phyloP scores from a whole-genome alignment of 2,888 invertebrate genomes.

The Aspidiotus destructor region DNA sequence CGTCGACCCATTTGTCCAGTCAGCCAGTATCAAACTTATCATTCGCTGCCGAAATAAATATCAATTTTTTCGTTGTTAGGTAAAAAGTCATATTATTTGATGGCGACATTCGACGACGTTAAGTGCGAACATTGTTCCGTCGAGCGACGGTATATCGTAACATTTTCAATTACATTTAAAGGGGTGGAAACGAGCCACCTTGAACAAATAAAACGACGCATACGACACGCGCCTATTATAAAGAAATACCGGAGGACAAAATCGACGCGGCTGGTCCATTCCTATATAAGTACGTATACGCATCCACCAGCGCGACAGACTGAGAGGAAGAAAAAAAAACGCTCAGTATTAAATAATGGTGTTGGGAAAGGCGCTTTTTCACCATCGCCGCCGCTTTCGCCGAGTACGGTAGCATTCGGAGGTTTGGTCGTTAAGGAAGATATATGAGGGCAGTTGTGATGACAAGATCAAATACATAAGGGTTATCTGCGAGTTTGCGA shows the following conservation, averaged over 20 bases:
- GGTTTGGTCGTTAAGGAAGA: conserved; percentile 32
- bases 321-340: conserved; percentile 23
- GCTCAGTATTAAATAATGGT: conserved; percentile 32
- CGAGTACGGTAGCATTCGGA: conserved; percentile 22
- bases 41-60: conserved; percentile 5
- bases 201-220: conserved; percentile 23
- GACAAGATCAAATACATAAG: conserved; percentile 33
- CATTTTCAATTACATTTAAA: neutral
- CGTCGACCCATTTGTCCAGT: too few species aligned
- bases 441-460: conserved; percentile 32
- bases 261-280: conserved; percentile 16
- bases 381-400: conserved; percentile 4
- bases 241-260: conserved; percentile 25
- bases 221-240: conserved; percentile 31
- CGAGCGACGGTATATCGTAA: neutral
- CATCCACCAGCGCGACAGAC: neutral
- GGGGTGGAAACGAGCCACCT: conserved; percentile 11
- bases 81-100: neutral
- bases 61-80: conserved; percentile 4
- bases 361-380: conserved; percentile 16
- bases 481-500: conserved; percentile 18
- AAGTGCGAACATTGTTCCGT: neutral
- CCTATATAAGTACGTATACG: neutral
- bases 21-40: neutral
- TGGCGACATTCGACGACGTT: neutral